phyloP scores from a whole-genome alignment of 2,113 vertebrate species.

The Antechinus stuartii region DNA sequence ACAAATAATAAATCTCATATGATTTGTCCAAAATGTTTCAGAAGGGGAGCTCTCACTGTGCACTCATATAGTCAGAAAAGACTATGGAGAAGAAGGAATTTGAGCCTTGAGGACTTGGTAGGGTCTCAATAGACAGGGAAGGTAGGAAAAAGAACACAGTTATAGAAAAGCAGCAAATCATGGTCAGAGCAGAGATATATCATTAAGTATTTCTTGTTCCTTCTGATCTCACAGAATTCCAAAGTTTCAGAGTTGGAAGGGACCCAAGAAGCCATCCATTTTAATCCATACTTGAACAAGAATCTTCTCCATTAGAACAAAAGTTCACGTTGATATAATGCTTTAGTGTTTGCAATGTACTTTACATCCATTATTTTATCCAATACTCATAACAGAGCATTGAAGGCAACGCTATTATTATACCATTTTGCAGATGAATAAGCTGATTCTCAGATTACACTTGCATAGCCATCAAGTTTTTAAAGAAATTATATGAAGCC shows the following conservation, averaged over 20 bases:
- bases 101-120: neutral
- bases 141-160: neutral
- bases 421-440: neutral
- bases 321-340: neutral
- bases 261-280: neutral
- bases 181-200: neutral
- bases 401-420: neutral
- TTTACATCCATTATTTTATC: neutral
- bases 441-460: neutral
- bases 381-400: neutral
- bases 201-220: neutral
- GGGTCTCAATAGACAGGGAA: neutral
- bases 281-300: neutral
- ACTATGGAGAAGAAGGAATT: neutral
- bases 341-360: neutral
- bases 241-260: neutral
- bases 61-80: neutral
- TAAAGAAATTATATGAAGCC: neutral
- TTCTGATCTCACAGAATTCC: neutral
- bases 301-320: neutral
- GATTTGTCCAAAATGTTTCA: neutral
- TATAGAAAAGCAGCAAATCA: neutral
- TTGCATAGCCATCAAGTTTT: neutral
- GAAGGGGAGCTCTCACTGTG: neutral
- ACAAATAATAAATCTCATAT: neutral